These are phyloP conservation scores for Rhagoletis pomonella DNA, from an alignment of 1,140 invertebrate genomes.

Conservation along the genomic window DNA sequence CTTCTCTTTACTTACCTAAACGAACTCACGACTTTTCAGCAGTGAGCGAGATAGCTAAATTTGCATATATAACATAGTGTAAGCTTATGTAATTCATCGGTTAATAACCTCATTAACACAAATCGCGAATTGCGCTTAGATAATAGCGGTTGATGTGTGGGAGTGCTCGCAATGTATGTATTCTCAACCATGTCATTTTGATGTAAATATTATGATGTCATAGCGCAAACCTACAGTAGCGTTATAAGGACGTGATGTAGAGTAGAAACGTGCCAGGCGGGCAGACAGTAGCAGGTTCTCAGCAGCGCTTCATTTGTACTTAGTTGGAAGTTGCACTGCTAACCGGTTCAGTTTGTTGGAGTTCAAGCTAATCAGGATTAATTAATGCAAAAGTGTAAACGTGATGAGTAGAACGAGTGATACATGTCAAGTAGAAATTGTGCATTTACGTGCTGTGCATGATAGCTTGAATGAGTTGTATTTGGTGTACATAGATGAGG, in stretches of 20 bases:
- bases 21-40: not conserved
- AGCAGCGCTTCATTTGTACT: not conserved
- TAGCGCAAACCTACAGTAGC: conserved; percentile 1
- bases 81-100: too few relatives aligned
- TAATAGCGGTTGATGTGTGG: not conserved
- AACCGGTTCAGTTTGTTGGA: not conserved
- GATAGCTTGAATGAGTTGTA: not conserved
- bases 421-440: not conserved
- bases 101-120: not conserved
- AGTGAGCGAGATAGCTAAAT: not conserved
- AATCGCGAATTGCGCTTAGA: not conserved
- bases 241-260: conserved; percentile 7
- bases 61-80: too few relatives aligned
- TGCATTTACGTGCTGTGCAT: conserved; percentile 19
- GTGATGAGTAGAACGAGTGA: conserved; percentile 3
- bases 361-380: conserved; percentile 31
- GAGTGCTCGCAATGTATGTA: not conserved
- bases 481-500: too few relatives aligned
- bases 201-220: conserved; percentile 21
- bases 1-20: not conserved
- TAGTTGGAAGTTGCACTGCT: not conserved
- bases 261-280: not conserved
- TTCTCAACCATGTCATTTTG: not conserved
- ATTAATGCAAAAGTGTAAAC: conserved; percentile 38
- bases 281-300: not conserved